Evolutionary conservation across 2,797 vertebrate species (phyloP).

Genomic region (Chiloscyllium punctatum): DNA sequence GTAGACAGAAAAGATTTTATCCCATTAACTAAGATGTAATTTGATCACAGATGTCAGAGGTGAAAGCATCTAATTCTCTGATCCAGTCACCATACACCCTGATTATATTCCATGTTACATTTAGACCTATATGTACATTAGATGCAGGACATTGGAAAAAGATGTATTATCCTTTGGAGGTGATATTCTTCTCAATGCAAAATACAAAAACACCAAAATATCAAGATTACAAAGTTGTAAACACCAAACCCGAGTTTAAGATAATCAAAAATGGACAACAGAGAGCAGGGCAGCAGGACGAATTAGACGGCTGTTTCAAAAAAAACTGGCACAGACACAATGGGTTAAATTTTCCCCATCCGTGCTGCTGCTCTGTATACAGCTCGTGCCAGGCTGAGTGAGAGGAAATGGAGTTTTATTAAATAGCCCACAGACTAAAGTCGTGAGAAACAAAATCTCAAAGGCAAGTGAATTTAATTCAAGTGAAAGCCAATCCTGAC

Average conservation of each 20-base stretch:
- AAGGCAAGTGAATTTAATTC: too few species aligned
- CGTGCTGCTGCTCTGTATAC: neutral
- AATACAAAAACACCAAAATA: neutral
- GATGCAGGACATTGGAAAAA: neutral
- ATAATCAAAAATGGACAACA: neutral
- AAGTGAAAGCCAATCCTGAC: too few species aligned
- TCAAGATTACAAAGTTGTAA: neutral
- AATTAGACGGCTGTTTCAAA: neutral
- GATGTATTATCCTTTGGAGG: neutral
- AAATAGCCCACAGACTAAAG: too few species aligned
- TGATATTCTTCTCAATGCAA: neutral
- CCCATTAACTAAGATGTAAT: neutral
- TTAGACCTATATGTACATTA: neutral
- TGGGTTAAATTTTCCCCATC: neutral
- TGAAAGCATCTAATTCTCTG: neutral
- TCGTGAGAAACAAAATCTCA: too few species aligned
- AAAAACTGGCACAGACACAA: too few species aligned
- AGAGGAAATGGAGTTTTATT: too few species aligned
- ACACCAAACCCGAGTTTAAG: neutral
- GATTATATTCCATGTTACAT: neutral
- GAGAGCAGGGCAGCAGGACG: neutral
- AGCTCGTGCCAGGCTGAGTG: too few species aligned
- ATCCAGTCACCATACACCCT: neutral
- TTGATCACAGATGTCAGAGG: neutral
- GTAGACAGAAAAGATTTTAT: neutral